Evolutionary conservation across 2,113 vertebrate species (phyloP).

Genomic region (Malurus alboscapulatus): DNA sequence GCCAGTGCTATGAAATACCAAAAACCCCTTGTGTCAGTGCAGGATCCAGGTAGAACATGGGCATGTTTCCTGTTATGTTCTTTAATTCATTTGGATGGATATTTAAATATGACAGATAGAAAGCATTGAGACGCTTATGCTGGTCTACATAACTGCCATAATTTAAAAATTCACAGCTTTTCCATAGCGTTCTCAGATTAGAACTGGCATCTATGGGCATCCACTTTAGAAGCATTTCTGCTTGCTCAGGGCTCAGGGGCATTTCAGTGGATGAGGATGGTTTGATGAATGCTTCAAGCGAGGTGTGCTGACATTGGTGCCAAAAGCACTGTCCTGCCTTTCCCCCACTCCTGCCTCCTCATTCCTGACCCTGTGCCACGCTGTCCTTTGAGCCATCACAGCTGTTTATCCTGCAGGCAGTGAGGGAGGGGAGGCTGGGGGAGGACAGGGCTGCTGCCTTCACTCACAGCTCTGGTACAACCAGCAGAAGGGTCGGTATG

Average conservation of each 20-base stretch:
- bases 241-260: background rate
- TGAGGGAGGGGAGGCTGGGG: background rate
- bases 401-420: background rate
- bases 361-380: background rate
- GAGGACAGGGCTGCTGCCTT: background rate
- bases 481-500: background rate
- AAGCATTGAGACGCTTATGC: background rate
- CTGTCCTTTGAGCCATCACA: constrained; percentile 17
- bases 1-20: background rate
- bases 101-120: background rate
- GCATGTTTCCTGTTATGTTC: background rate
- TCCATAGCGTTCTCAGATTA: background rate
- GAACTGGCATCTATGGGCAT: background rate
- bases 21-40: background rate
- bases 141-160: background rate
- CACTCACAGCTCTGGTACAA: background rate
- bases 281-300: background rate
- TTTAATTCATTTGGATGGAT: background rate
- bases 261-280: background rate
- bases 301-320: background rate
- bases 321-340: background rate
- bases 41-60: background rate
- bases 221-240: background rate
- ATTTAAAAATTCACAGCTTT: background rate
- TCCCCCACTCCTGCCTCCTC: background rate